Evolutionary conservation across 2,797 vertebrate genomes (phyloP).

Genomic region (Characodon lateralis): DNA sequence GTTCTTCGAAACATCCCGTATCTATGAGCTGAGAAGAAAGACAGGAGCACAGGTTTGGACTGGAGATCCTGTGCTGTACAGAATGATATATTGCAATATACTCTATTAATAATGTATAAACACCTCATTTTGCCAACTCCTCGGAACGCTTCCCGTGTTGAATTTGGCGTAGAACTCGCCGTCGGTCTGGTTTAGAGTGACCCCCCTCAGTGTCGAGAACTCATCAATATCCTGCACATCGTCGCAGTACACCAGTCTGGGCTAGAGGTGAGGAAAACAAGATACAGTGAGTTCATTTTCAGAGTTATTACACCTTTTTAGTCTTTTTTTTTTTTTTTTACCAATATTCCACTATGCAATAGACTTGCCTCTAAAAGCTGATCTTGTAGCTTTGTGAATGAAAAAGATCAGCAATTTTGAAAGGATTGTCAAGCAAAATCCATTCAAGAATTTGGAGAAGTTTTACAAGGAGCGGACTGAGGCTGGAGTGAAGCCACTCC

Average conservation of each 20-base stretch:
- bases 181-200: slow-evolving; percentile 79
- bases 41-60: not conserved
- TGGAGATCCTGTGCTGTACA: not conserved
- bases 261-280: slow-evolving; percentile 61
- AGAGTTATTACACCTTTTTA: not conserved
- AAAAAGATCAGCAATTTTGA: too few relatives aligned
- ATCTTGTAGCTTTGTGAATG: too few relatives aligned
- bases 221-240: slow-evolving; percentile 89
- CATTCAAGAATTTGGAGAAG: too few relatives aligned
- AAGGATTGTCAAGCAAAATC: too few relatives aligned
- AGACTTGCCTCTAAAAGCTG: not conserved
- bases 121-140: slow-evolving; percentile 89
- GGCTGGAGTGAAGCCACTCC: too few relatives aligned
- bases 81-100: not conserved
- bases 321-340: not conserved
- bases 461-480: too few relatives aligned
- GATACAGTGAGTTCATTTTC: not conserved
- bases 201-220: slow-evolving; percentile 84
- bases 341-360: not conserved
- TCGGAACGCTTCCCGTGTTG: slow-evolving; percentile 80
- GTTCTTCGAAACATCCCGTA: slow-evolving; percentile 84
- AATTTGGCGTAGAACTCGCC: slow-evolving; percentile 82
- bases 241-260: slow-evolving; percentile 86
- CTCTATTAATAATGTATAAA: not conserved
- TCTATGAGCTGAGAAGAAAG: slow-evolving; percentile 81